phyloP scores from a whole-genome alignment of 2,888 invertebrate genomes.

The Phania funesta region DNA sequence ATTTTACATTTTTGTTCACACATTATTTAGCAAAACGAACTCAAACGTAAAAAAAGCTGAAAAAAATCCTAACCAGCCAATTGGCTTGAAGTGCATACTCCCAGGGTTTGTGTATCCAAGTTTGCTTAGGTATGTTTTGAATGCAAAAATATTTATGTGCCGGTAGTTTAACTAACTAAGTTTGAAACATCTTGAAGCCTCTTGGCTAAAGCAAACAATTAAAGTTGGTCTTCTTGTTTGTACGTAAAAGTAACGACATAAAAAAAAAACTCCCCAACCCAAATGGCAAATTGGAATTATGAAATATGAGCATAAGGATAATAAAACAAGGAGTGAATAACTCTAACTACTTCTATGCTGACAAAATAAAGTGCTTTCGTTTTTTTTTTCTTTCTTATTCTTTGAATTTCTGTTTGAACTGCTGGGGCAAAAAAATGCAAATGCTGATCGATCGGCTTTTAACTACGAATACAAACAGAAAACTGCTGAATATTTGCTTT shows the following conservation, averaged over 20 bases:
- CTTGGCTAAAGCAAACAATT: slow-evolving; percentile 42
- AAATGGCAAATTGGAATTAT: slow-evolving; percentile 77
- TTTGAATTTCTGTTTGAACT: slow-evolving; percentile 28
- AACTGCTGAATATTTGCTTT: slow-evolving; percentile 29
- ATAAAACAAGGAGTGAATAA: slow-evolving; percentile 59
- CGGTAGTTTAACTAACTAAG: slow-evolving; percentile 43
- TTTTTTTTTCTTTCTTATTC: background rate
- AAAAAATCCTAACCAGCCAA: slow-evolving; percentile 28
- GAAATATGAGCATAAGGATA: slow-evolving; percentile 74
- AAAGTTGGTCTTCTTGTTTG: slow-evolving; percentile 22
- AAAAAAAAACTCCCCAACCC: slow-evolving; percentile 54
- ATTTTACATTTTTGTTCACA: slow-evolving; percentile 62
- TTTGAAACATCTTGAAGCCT: slow-evolving; percentile 48
- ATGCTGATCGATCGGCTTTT: slow-evolving; percentile 52
- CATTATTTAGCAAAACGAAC: slow-evolving; percentile 60
- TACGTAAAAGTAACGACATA: background rate
- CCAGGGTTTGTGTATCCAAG: background rate
- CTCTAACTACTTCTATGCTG: background rate
- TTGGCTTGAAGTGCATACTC: slow-evolving; percentile 4
- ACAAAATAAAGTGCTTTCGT: background rate
- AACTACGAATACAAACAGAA: slow-evolving; percentile 23
- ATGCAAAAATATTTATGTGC: slow-evolving; percentile 34
- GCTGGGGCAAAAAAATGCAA: slow-evolving; percentile 46
- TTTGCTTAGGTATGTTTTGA: background rate
- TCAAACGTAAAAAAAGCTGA: slow-evolving; percentile 9